Evolutionary conservation across 2,113 vertebrate species (phyloP), one percentile per base, ranked within the genome.

Genomic region (Lethenteron camtschaticum): DNA sequence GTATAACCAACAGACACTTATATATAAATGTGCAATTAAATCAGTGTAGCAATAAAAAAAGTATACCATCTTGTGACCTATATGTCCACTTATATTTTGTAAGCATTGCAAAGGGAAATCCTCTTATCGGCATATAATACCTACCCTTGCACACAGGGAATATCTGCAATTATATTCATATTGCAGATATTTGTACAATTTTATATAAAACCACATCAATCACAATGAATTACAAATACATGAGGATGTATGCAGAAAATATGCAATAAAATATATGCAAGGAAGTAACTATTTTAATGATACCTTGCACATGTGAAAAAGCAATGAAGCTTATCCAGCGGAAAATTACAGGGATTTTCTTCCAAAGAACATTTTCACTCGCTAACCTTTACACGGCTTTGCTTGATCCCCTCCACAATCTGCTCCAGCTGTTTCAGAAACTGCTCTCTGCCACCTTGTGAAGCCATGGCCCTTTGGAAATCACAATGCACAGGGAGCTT

Each of bases 381-480:
- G 2, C 77, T 75, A 73, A 91, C 92, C 89, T 95, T 96, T 77
- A 95, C 90, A 73, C 85, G 82, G 71, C 81, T 96, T 79, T 99
- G 90, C 75, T 90, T 95, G 81, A 99, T 95, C 73, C 94, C 94
- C 78, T 99, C 94, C 60, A 99, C 94, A 3, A 99, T 99, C 78
- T 96, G 92, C 73, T 99, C 94, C 92, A 99, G 90, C 80, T 99
- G 94, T 68, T 90, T 79, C 69, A 99, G 79, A 76, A 96, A 96
- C 80, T 96, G 92, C 70, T 96, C 94, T 73, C 85, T 90, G 57
- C 87, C 80, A 70, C 87, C 82, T 13, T 88, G 80, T 1, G 90
- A 95, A 2, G 89, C 84, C 94, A 99, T 99, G 55, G 92, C 94
- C 77, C 94, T 97, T 77, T 57, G 81, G 79, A 9, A 57, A 69